These are phyloP conservation scores for Fopius arisanus DNA, from an alignment of 1,140 invertebrate species.

Conservation along the genomic window DNA sequence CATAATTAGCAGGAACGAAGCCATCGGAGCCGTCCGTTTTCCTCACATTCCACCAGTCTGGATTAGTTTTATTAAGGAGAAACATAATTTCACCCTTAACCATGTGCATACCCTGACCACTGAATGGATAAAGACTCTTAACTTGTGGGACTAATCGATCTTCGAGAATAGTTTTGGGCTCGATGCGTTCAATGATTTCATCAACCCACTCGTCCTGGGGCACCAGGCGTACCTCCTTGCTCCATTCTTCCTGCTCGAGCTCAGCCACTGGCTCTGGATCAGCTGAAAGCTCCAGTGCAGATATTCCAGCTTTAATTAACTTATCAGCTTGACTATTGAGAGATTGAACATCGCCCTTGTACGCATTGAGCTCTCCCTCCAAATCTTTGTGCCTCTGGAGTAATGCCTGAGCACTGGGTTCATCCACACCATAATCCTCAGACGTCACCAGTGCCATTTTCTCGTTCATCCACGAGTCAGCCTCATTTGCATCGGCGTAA, in stretches of 20 bases:
- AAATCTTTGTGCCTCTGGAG: constrained; percentile 87
- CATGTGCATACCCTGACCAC: constrained; percentile 92
- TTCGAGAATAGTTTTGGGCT: constrained; percentile 85
- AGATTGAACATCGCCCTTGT: constrained; percentile 87
- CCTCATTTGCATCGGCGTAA: constrained; percentile 96
- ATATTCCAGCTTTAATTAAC: constrained; percentile 81
- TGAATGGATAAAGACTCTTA: constrained; percentile 87
- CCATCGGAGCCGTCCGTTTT: constrained; percentile 92
- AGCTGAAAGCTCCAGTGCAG: constrained; percentile 74
- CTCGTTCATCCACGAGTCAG: constrained; percentile 96
- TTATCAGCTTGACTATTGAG: constrained; percentile 86
- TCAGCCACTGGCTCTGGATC: constrained; percentile 72
- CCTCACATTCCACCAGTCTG: constrained; percentile 98
- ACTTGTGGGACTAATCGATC: constrained; percentile 90
- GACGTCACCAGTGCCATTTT: constrained; percentile 89
- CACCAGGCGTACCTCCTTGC: constrained; percentile 79
- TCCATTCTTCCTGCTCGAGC: constrained; percentile 78
- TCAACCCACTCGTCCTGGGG: constrained; percentile 93
- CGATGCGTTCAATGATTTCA: constrained; percentile 84
- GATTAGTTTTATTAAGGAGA: constrained; percentile 92
- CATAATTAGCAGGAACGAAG: constrained; percentile 98
- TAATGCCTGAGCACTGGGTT: constrained; percentile 86
- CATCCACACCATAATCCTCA: constrained; percentile 88
- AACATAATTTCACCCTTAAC: constrained; percentile 89
- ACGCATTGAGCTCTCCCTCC: constrained; percentile 91